A percentile compares a stretch with the other conserved stretches of the same genome.
These are phyloP conservation scores for Leptopilina syphax DNA, from an alignment of 2,888 invertebrate genomes.

Conservation along the genomic window DNA sequence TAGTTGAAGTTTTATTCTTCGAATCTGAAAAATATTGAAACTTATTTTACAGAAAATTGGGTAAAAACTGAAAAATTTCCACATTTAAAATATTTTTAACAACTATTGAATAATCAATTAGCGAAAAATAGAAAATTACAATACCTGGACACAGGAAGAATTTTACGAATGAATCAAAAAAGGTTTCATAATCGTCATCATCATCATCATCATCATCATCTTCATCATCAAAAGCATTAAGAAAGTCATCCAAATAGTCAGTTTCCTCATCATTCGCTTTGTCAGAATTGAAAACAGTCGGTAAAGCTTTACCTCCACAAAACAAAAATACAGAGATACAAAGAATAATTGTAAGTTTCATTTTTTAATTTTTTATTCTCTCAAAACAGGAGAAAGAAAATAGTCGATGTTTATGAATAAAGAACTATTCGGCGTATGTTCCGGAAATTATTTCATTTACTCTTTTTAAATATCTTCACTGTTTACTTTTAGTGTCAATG, in stretches of 20 bases:
- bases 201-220: not conserved
- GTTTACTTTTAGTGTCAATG: not conserved
- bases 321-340: not conserved
- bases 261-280: not conserved
- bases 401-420: not conserved
- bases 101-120: not conserved
- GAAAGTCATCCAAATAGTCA: not conserved
- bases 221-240: not conserved
- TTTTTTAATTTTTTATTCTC: not conserved
- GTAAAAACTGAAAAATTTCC: no score
- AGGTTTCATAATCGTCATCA: not conserved
- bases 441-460: not conserved
- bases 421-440: not conserved
- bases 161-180: no score
- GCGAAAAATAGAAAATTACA: not conserved
- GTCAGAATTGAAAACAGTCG: not conserved
- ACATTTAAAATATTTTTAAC: not conserved
- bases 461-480: not conserved
- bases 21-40: not conserved
- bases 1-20: no score
- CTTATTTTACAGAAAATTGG: no score
- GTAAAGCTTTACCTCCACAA: not conserved
- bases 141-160: no score
- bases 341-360: slow-evolving; percentile 15
- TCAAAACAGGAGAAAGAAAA: not conserved